These are phyloP conservation scores for Philereme transversata DNA, from an alignment of 2,888 invertebrate species.

Conservation along the genomic window DNA sequence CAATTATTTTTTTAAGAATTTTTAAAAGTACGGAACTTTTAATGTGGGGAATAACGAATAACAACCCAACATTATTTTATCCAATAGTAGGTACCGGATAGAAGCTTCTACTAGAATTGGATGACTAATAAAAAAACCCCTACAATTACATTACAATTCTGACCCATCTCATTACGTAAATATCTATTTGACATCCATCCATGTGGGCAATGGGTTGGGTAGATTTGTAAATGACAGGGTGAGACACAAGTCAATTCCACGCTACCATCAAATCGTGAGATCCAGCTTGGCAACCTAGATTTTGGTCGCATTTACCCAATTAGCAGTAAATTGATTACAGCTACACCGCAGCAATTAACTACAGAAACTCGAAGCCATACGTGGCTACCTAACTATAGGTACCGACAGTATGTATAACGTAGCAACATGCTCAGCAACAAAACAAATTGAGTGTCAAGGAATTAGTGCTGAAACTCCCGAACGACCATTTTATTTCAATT, in stretches of 20 bases:
- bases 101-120: too few relatives aligned
- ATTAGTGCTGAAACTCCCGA: constrained; percentile 10
- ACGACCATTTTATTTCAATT: constrained; percentile 21
- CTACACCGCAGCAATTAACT: constrained; percentile 28
- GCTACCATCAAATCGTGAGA: constrained; percentile 7
- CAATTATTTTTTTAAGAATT: too few relatives aligned
- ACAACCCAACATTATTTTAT: too few relatives aligned
- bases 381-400: neutral
- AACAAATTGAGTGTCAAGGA: constrained; percentile 16
- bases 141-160: too few relatives aligned
- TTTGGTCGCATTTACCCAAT: constrained; percentile 25
- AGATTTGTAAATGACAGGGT: neutral
- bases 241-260: constrained; percentile 4
- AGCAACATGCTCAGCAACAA: neutral
- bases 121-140: too few relatives aligned
- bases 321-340: constrained; percentile 30
- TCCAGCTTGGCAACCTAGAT: constrained; percentile 20
- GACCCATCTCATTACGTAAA: too few relatives aligned
- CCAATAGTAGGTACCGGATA: too few relatives aligned
- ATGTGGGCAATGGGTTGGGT: too few relatives aligned
- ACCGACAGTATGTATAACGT: neutral
- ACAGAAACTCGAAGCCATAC: constrained; percentile 17
- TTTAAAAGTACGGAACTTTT: too few relatives aligned
- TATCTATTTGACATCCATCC: too few relatives aligned
- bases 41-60: too few relatives aligned